Evolutionary conservation across 2,888 invertebrate genomes (phyloP), one percentile per base, ranked within the genome.

Genomic region (Athalia rosae): DNA sequence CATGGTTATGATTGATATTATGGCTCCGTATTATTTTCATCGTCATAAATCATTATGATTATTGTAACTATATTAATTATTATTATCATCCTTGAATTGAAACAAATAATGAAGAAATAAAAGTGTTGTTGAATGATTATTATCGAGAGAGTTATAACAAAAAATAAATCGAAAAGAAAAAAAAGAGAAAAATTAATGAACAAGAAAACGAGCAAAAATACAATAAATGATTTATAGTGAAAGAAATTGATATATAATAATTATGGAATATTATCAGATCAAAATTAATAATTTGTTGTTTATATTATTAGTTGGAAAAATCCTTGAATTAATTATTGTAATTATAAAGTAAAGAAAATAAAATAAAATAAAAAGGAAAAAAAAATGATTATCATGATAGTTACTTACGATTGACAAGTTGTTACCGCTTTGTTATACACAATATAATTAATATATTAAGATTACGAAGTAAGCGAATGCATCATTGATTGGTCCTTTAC

Each of bases 341-440:
- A 88, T 88, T 88, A 88, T 88, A 86, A 86, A 87, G 83, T 85
- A 85, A 85, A 84, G 28, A 28, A 28, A 28, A 28, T 28, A 28
- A 28, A 28, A 28, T 28, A 28, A 28, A n/a, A n/a, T n/a, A n/a
- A n/a, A n/a, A n/a, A n/a, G n/a, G n/a, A n/a, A n/a, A n/a, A n/a
- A 28, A 28, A 84, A 86, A 88, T 88, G 88, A 88, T 87, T 88
- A 88, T 84, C 87, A 85, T 88, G 88, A 88, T 88, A 88, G 88
- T 87, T 88, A 88, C 74, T 50, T 74, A 74, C 87, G 87, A 88
- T 88, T 87, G 88, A 88, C 88, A 89, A 88, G 88, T 89, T 89
- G 88, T 89, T 89, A 88, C 87, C 87, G 88, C 88, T 89, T 89
- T 89, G 88, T 88, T 89, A 89, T 89, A 88, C 88, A 89, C 88